These are phyloP conservation scores for Plagiodera versicolora DNA, from an alignment of 2,888 invertebrate species.

Conservation along the genomic window DNA sequence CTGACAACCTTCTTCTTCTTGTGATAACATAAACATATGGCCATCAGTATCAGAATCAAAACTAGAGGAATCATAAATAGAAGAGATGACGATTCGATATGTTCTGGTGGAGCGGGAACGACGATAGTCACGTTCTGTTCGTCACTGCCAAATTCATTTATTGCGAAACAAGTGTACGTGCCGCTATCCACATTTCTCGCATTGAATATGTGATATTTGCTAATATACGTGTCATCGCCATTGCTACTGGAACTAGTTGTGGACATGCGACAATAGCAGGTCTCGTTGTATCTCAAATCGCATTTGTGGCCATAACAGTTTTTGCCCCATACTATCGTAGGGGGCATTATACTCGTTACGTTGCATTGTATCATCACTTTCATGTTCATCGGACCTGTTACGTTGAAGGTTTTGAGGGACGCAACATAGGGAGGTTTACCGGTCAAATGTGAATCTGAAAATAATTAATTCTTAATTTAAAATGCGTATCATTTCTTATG, in stretches of 20 bases:
- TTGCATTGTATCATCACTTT: conserved; percentile 50
- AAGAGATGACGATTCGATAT: conserved; percentile 40
- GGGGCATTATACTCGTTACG: conserved; percentile 46
- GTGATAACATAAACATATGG: conserved; percentile 49
- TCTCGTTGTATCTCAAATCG: conserved; percentile 42
- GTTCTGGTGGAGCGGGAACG: conserved; percentile 34
- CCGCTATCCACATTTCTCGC: conserved; percentile 47
- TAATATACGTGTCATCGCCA: conserved; percentile 44
- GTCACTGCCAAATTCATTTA: conserved; percentile 46
- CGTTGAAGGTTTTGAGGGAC: conserved; percentile 44
- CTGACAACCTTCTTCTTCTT: conserved; percentile 38
- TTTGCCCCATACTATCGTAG: conserved; percentile 50
- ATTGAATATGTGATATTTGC: conserved; percentile 49
- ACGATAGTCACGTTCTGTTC: conserved; percentile 44
- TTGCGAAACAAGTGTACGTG: conserved; percentile 48
- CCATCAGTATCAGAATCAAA: conserved; percentile 45
- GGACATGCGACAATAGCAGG: conserved; percentile 45
- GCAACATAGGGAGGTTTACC: conserved; percentile 43
- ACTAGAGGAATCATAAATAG: conserved; percentile 48
- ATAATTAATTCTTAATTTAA: no score
- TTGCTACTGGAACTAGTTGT: conserved; percentile 36
- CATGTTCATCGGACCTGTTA: conserved; percentile 42
- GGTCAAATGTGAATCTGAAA: conserved; percentile 39
- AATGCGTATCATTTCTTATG: no score
- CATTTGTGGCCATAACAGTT: conserved; percentile 45